These are phyloP conservation scores for Merops nubicus DNA, from an alignment of 2,113 vertebrate genomes.

Conservation along the genomic window DNA sequence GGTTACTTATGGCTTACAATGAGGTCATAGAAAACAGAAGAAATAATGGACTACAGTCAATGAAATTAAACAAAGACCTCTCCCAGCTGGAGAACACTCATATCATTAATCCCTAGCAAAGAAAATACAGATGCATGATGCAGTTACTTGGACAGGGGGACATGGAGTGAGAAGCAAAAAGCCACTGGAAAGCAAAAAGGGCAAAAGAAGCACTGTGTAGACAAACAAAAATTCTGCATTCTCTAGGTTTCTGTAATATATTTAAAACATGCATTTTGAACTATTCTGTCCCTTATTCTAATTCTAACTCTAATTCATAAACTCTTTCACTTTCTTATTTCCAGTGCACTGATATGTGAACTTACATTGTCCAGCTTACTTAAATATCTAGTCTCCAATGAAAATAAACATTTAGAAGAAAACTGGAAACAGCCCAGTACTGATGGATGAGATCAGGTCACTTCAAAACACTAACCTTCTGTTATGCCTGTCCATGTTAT, in stretches of 20 bases:
- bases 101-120: background rate
- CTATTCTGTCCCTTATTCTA: background rate
- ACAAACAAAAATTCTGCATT: background rate
- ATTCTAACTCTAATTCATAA: background rate
- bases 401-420: background rate
- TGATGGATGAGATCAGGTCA: background rate
- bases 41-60: background rate
- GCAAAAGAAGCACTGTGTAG: rapidly evolving
- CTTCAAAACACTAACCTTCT: background rate
- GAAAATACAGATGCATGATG: background rate
- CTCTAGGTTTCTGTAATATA: background rate
- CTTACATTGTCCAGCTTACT: background rate
- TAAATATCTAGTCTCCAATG: background rate
- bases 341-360: background rate
- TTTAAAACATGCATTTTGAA: background rate
- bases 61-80: background rate
- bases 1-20: background rate
- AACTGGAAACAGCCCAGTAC: background rate
- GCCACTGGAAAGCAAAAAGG: background rate
- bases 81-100: background rate
- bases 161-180: background rate
- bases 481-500: background rate
- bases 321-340: background rate
- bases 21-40: background rate
- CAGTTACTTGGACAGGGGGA: rapidly evolving